phyloP scores from a whole-genome alignment of 1,140 invertebrate genomes.

The Sminthurides bifidus region DNA sequence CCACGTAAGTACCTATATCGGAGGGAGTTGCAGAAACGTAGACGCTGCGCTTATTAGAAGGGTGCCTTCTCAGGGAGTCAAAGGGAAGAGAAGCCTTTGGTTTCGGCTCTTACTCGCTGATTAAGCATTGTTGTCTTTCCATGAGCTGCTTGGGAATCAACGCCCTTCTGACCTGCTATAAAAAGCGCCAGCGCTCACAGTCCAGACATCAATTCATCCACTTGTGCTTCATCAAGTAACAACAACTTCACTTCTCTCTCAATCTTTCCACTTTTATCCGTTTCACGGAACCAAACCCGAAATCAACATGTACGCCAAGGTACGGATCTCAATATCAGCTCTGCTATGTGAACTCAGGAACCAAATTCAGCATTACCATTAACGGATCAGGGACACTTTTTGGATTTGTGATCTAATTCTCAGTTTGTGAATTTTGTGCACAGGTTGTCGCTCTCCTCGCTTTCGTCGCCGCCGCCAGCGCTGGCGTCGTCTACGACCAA shows the following conservation, averaged over 20 bases:
- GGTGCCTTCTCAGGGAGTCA: too few species aligned
- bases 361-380: background rate
- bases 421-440: background rate
- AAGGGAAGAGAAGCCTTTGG: too few species aligned
- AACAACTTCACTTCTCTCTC: background rate
- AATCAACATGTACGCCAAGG: conserved; percentile 11
- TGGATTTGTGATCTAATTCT: background rate
- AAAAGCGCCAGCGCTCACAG: background rate
- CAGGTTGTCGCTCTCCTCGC: conserved; percentile 9
- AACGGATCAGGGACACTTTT: background rate
- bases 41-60: too few species aligned
- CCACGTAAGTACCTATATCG: too few species aligned
- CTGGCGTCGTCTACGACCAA: background rate
- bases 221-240: background rate
- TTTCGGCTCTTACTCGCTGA: background rate
- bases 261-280: background rate
- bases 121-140: background rate
- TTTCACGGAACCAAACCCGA: background rate
- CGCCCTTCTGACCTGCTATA: conserved; percentile 12
- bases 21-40: too few species aligned
- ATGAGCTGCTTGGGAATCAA: background rate
- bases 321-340: background rate
- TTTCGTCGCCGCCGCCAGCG: conserved; percentile 3
- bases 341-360: background rate
- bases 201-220: background rate